Base-by-base conservation (phyloP, 2,113 vertebrate species). In the Phaethon lepturus region DNA sequence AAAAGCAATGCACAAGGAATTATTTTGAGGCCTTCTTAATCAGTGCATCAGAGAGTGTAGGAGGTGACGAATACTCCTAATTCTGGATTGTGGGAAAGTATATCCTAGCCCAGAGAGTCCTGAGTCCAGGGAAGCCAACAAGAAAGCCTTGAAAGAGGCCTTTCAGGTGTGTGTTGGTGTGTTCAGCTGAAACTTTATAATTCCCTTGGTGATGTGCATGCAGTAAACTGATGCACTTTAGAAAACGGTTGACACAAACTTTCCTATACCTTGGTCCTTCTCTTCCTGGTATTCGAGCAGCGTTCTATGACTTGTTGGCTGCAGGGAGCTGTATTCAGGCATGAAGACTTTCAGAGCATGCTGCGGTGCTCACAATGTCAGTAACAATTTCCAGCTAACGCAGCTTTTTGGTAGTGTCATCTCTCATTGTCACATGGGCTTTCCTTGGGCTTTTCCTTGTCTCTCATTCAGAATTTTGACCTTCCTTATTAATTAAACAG, bases 361-460 rank as follows among this genome's bases (percentile, higher is more conserved):
- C 68, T 47, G 66, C 77, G 53, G 71, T 9, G 81, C 83, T 89
- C 73, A 10, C 53, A 23, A 64, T 84, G 92, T 97, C 96, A 95
- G 78, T 88, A 97, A 68, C 1, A 2, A 95, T 98, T 93, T 92
- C 95, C 77, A 79, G n/a, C 56, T 91, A 95, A 56, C 1, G 1
- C 74, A 71, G 77, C 71, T 93, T 94, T 96, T 96, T 84, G 80
- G 86, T 97, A 88, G 78, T 96, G 97, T 97, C 97, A 91, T 75
- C 88, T 97, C 93, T 94, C 74, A 92, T 98, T 97, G 97, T 86
- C 55, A 91, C 88, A 88, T 20, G 76, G 93, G 40, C 73, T 98
- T 97, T 98, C 97, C 97, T 97, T 97, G 96, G 97, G 96, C 96
- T 97, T 88, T 97, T 96, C 71, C 92, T 95, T 97, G 96, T 93